These are phyloP conservation scores for Sphinx pinastri DNA, from an alignment of 2,888 invertebrate genomes.

Conservation along the genomic window DNA sequence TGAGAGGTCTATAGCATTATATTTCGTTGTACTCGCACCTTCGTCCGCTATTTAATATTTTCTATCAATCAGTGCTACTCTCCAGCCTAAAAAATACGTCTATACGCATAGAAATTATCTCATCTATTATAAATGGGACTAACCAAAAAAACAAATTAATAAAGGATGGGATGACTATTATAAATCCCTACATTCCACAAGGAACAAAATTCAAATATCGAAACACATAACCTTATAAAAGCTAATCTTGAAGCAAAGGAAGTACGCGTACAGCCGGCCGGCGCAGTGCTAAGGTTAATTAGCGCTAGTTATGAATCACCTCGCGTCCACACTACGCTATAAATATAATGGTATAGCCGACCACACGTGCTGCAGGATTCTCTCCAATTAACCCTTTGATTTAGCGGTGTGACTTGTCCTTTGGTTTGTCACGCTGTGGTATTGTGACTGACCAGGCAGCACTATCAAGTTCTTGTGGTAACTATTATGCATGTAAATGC, in stretches of 20 bases:
- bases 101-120: too few species aligned
- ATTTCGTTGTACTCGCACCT: too few species aligned
- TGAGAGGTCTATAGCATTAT: too few species aligned
- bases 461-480: background rate
- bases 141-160: too few species aligned
- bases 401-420: background rate
- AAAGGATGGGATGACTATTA: background rate
- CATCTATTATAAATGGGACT: too few species aligned
- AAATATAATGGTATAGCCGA: slow-evolving; percentile 17
- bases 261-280: slow-evolving; percentile 18
- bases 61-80: too few species aligned
- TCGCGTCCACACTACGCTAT: slow-evolving; percentile 15
- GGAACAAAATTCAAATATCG: background rate
- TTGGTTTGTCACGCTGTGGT: background rate
- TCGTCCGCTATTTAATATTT: too few species aligned
- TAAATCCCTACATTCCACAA: background rate
- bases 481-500: background rate
- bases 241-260: slow-evolving; percentile 6
- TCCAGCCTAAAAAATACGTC: too few species aligned
- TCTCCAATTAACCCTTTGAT: slow-evolving; percentile 13
- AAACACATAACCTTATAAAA: slow-evolving; percentile 8
- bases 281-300: slow-evolving; percentile 26
- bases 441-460: background rate
- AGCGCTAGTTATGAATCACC: slow-evolving; percentile 25
- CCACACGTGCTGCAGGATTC: slow-evolving; percentile 14